phyloP scores from a whole-genome alignment of 1,140 invertebrate genomes.

The Euglossa dilemma region DNA sequence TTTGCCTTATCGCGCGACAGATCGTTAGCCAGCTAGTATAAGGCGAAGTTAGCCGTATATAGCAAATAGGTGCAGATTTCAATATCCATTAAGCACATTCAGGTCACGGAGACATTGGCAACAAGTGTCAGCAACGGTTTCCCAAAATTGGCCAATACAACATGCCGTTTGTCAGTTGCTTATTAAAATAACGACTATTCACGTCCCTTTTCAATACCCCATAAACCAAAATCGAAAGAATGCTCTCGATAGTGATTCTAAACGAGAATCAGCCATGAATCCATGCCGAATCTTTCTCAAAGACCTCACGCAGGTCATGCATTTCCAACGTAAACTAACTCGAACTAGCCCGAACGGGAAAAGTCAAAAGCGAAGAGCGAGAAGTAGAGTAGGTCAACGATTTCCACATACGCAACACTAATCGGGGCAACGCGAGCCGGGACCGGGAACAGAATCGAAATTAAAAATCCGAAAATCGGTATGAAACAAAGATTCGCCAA shows the following conservation, averaged over 20 bases:
- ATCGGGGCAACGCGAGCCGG: too few relatives aligned
- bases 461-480: too few relatives aligned
- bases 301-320: too few relatives aligned
- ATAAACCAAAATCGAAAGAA: not conserved
- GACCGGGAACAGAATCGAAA: too few relatives aligned
- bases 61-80: slow-evolving; percentile 11
- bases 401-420: too few relatives aligned
- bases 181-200: not conserved
- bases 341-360: too few relatives aligned
- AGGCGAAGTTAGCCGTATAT: slow-evolving; percentile 2
- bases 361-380: too few relatives aligned
- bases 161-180: not conserved
- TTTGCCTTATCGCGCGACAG: not conserved
- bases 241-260: not conserved
- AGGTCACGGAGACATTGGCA: slow-evolving; percentile 18
- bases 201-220: not conserved
- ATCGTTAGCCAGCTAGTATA: not conserved
- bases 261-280: too few relatives aligned
- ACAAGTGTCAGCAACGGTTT: slow-evolving; percentile 36
- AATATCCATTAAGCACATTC: slow-evolving; percentile 29
- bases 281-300: too few relatives aligned
- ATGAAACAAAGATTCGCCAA: too few relatives aligned
- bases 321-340: too few relatives aligned
- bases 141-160: slow-evolving; percentile 12
- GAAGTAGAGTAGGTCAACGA: too few relatives aligned